These are phyloP conservation scores for Corythaixoides concolor DNA, from an alignment of 2,113 vertebrate species.

Conservation along the genomic window DNA sequence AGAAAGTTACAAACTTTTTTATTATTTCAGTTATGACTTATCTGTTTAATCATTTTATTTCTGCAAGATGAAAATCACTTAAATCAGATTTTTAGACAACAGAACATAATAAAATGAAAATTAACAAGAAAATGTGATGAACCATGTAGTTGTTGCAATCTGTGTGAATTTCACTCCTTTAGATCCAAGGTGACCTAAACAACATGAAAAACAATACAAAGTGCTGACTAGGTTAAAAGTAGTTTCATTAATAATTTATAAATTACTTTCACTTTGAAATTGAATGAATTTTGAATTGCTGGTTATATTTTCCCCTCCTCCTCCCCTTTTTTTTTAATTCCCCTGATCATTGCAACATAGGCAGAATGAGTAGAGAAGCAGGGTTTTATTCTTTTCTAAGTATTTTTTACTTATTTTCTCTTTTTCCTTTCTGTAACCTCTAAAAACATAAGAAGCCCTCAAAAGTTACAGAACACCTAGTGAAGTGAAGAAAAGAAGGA, in stretches of 20 bases:
- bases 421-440: neutral
- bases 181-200: neutral
- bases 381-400: neutral
- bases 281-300: neutral
- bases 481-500: neutral
- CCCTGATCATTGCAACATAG: neutral
- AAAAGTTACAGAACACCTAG: neutral
- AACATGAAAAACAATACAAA: neutral
- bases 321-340: neutral
- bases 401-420: neutral
- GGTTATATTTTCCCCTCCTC: neutral
- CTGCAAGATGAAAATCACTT: neutral
- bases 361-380: neutral
- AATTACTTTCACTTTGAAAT: neutral
- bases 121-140: neutral
- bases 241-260: neutral
- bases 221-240: neutral
- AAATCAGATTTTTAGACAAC: neutral
- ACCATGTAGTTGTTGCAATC: neutral
- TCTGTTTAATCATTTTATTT: neutral
- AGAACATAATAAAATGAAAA: neutral
- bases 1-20: neutral
- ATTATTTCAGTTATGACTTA: neutral
- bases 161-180: neutral
- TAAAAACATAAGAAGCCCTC: neutral